These are phyloP conservation scores for Plecturocebus donacophilus DNA, from an alignment of 2,113 vertebrate species.

Conservation along the genomic window DNA sequence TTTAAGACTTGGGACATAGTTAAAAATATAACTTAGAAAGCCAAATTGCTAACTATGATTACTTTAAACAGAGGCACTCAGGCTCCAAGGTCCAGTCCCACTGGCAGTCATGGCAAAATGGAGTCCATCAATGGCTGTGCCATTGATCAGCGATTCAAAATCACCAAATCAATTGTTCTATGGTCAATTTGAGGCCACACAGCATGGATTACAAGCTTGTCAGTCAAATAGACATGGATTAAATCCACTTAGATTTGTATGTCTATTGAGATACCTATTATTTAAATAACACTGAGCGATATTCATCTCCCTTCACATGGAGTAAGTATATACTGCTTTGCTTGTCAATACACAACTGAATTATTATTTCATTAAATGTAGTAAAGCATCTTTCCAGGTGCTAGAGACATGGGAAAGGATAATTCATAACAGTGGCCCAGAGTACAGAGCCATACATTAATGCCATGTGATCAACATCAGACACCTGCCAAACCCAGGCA, in stretches of 20 bases:
- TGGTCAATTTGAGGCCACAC: not conserved
- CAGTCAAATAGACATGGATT: not conserved
- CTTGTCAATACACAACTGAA: constrained; percentile 71
- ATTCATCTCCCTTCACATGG: not conserved
- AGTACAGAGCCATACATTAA: not conserved
- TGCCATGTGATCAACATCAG: not conserved
- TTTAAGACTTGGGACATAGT: accelerated
- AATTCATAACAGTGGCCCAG: not conserved
- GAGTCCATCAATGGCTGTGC: too few species aligned
- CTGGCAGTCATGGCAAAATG: too few species aligned
- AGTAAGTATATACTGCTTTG: constrained; percentile 64
- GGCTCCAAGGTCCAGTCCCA: accelerated
- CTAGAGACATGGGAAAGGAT: not conserved
- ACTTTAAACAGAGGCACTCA: accelerated
- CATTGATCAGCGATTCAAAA: not conserved
- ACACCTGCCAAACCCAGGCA: not conserved
- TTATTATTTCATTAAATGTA: constrained; percentile 45
- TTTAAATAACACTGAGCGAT: constrained; percentile 34
- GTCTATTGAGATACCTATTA: constrained; percentile 54
- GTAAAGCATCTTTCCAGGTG: constrained; percentile 69
- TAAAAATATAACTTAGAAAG: too few species aligned
- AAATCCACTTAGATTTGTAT: constrained; percentile 63
- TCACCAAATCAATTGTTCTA: not conserved
- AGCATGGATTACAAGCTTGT: not conserved
- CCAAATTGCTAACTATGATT: too few species aligned